These are phyloP conservation scores for Euglossa dilemma DNA, from an alignment of 1,140 invertebrate species.

Conservation along the genomic window DNA sequence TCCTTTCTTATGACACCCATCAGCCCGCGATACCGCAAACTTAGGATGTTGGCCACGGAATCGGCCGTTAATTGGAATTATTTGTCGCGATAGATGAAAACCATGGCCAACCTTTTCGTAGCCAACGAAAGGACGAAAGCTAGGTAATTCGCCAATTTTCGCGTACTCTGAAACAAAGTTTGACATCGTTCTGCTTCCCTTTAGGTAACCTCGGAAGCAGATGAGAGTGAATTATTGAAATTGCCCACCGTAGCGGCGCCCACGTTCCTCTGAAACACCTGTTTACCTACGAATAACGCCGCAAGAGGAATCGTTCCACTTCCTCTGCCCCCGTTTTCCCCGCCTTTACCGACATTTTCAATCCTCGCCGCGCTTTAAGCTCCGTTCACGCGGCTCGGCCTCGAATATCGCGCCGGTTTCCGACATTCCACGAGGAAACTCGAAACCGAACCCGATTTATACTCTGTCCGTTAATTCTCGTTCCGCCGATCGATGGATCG, in stretches of 20 bases:
- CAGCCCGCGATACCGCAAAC: no score
- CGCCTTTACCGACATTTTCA: constrained; percentile 1
- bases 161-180: background rate
- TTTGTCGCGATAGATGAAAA: no score
- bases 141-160: no score
- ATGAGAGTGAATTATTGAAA: constrained; percentile 45
- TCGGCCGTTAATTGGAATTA: no score
- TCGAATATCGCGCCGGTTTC: background rate
- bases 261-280: constrained; percentile 33
- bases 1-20: no score
- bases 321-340: constrained; percentile 32
- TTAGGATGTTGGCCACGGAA: no score
- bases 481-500: no score
- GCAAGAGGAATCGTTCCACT: constrained; percentile 32
- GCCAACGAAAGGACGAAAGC: no score
- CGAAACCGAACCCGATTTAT: background rate
- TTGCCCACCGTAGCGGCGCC: constrained; percentile 43
- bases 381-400: background rate
- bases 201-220: background rate
- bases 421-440: background rate
- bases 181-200: background rate
- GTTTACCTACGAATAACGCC: constrained; percentile 31
- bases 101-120: no score
- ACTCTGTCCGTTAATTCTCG: background rate
- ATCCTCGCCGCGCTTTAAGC: background rate